phyloP scores from a whole-genome alignment of 2,888 invertebrate species.

The Cheilosia impressa region DNA sequence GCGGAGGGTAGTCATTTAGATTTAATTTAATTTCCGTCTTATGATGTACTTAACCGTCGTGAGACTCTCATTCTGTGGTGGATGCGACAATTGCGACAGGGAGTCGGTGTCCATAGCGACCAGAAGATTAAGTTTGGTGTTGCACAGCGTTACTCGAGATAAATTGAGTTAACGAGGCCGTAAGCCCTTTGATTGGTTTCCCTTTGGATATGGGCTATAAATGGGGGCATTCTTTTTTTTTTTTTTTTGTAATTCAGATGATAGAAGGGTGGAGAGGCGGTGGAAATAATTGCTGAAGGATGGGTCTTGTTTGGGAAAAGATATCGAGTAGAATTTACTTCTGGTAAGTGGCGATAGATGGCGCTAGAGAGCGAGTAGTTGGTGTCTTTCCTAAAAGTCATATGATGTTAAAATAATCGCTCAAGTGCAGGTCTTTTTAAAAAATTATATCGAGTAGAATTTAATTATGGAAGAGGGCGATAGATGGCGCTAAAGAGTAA shows the following conservation, averaged over 20 bases:
- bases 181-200: constrained; percentile 23
- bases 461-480: too few species aligned
- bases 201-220: background rate
- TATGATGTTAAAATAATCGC: too few species aligned
- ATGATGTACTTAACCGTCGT: constrained; percentile 53
- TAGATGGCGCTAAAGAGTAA: too few species aligned
- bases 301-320: too few species aligned
- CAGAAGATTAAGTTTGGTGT: constrained; percentile 25
- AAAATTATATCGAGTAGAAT: too few species aligned
- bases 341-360: too few species aligned
- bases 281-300: background rate
- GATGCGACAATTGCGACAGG: constrained; percentile 27
- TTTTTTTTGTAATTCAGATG: background rate
- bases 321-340: too few species aligned
- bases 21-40: constrained; percentile 74
- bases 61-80: constrained; percentile 25
- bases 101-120: background rate
- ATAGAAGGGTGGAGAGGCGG: background rate
- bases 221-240: background rate
- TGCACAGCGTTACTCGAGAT: constrained; percentile 10
- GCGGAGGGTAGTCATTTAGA: constrained; percentile 43
- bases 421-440: too few species aligned
- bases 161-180: constrained; percentile 18
- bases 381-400: too few species aligned
- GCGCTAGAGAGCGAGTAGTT: too few species aligned